Conservation (phyloP, 2,797 vertebrate genomes). For the Ambastaia sidthimunki region DNA sequence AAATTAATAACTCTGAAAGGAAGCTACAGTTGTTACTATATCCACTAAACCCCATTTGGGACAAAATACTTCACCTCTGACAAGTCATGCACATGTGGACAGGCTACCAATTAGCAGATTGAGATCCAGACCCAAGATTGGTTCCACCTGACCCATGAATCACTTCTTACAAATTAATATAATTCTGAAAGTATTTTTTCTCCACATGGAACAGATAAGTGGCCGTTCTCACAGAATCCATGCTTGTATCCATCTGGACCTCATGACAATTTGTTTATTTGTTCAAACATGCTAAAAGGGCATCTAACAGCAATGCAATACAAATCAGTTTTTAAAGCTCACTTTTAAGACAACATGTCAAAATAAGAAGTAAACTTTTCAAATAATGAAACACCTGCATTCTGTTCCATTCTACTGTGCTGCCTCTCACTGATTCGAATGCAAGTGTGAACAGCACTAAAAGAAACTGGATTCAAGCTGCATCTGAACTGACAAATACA, state of each 20-base stretch:
- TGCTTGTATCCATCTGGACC: neutral
- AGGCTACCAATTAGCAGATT: slow-evolving; percentile 27
- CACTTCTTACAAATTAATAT: neutral
- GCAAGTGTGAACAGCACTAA: no score
- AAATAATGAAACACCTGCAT: no score
- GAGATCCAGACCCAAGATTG: slow-evolving; percentile 14
- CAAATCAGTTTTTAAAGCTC: no score
- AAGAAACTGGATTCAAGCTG: neutral
- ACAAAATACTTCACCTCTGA: slow-evolving; percentile 12
- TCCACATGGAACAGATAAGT: neutral
- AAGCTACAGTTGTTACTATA: slow-evolving; percentile 67
- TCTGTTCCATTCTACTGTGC: no score
- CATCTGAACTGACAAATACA: neutral
- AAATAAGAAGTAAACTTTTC: no score
- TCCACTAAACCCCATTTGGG: slow-evolving; percentile 18
- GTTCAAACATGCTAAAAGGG: no score
- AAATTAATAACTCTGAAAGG: slow-evolving; percentile 61
- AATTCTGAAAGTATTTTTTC: slow-evolving; percentile 5
- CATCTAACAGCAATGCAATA: no score
- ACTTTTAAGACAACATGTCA: no score
- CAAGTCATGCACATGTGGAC: slow-evolving; percentile 21
- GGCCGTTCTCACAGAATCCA: neutral
- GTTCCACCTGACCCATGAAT: neutral
- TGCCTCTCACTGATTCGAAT: no score
- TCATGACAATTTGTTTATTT: neutral